A percentile compares a stretch with the other conserved stretches of the same genome.
Evolutionary conservation across 2,113 vertebrate genomes (phyloP).

Genomic region (Ramphastos sulfuratus): DNA sequence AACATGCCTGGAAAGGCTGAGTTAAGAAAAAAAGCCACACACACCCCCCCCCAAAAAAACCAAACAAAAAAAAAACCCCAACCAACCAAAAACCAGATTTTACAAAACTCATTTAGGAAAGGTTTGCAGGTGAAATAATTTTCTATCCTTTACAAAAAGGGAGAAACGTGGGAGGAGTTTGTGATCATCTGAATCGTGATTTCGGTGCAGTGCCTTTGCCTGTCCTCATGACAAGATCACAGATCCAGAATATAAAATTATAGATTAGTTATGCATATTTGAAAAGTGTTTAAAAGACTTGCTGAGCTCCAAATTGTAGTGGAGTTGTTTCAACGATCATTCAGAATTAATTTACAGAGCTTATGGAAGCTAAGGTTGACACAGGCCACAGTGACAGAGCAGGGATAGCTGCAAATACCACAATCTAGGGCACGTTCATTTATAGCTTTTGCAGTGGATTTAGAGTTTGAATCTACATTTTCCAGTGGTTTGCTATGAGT

Average conservation of each 20-base stretch:
- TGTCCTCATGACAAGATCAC: not conserved
- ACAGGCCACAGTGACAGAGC: not conserved
- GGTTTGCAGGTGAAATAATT: not conserved
- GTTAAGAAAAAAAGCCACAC: too few relatives aligned
- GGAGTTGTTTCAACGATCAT: not conserved
- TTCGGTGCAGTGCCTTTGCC: not conserved
- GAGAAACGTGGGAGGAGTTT: not conserved
- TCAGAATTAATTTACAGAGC: not conserved
- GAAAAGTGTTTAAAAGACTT: not conserved
- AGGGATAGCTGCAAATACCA: not conserved
- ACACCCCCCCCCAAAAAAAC: too few relatives aligned
- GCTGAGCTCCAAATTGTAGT: not conserved
- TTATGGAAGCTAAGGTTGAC: not conserved
- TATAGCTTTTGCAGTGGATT: not conserved
- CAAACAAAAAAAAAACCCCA: too few relatives aligned
- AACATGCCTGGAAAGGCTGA: not conserved
- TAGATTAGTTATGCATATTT: slow-evolving; percentile 31
- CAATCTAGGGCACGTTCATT: not conserved
- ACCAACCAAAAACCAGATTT: not conserved
- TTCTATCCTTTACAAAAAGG: not conserved
- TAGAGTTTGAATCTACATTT: not conserved
- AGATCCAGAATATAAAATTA: slow-evolving; percentile 15
- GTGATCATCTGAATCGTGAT: not conserved
- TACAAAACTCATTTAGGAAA: not conserved
- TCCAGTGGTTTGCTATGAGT: not conserved